Evolutionary conservation across 2,888 invertebrate species (phyloP), one percentile per base, ranked within the genome.

Genomic region (Dasysyrphus tricinctus): DNA sequence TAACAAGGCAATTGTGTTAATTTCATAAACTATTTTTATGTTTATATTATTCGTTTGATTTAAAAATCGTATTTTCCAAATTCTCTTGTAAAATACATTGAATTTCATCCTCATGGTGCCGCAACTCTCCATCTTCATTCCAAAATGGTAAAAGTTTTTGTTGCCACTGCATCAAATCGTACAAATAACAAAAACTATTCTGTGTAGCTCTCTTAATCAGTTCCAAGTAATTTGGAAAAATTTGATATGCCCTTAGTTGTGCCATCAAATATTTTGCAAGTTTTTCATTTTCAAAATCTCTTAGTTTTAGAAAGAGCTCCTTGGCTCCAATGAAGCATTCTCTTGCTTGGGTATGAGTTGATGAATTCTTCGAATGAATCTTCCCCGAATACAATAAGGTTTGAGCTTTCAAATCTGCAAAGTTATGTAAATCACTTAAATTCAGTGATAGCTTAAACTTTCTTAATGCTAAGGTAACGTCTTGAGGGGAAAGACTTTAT

Each of bases 81-180:
- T 85, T 47, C 29, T 81, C 81, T 2, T 72, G 1, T 16, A 86
- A 34, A 11, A 82, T 7, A 14, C 86, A 86, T 14, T 42, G 47
- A 5, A 16, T 12, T 3, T 75, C 75, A 54, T 86, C 42, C 3
- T 47, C 42, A 11, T 72, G 29, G 0, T 24, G 11, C 0, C 19
- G 44, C 5, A 86, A 47, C 0, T 70, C 14, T 7, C 24, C n/a
- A 16, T 72, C 32, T 32, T 78, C 77, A 44, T 63, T 72, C 86
- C 86, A 86, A 51, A 82, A 86, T 7, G 86, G 86, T 29, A 82
- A 1, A 54, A 75, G 49, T 65, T 44, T 78, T 11, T 79, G 86
- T 16, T 86, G 59, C 86, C 86, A 86, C 3, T 86, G 78, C 9
- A 78, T 37, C 47, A 86, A 11, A 72, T 86, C 65, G n/a, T 69